Conservation (phyloP, 2,113 vertebrate genomes). For the Gadus chalcogrammus region DNA sequence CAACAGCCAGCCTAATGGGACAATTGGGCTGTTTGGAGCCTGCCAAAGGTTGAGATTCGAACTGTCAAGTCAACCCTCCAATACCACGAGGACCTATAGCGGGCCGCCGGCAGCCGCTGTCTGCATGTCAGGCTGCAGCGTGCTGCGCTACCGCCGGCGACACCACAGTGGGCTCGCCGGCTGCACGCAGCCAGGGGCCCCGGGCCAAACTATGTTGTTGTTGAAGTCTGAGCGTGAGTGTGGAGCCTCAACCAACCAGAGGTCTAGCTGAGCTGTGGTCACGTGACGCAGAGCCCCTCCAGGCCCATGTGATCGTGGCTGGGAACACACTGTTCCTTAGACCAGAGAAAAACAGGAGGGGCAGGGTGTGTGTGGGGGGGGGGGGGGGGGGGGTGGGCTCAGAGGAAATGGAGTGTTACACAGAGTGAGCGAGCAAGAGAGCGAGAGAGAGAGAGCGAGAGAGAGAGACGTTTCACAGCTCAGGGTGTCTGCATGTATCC, state of each 20-base stretch:
- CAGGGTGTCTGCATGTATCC: conserved; percentile 59
- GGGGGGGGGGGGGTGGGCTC: not conserved
- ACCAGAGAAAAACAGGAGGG: conserved; percentile 11
- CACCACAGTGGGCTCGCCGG: not conserved
- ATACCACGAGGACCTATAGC: too few species aligned
- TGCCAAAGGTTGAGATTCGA: too few species aligned
- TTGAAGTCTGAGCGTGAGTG: too few species aligned
- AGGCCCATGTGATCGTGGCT: conserved; percentile 62
- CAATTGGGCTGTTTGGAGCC: too few species aligned
- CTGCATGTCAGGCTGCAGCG: not conserved
- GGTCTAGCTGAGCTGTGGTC: conserved; percentile 1
- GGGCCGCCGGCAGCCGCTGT: not conserved
- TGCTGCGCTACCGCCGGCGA: not conserved
- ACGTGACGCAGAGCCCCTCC: conserved; percentile 58
- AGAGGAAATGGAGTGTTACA: conserved; percentile 9
- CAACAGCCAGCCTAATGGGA: too few species aligned
- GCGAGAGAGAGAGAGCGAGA: conserved; percentile 49
- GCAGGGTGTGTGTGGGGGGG: too few species aligned
- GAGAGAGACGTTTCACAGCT: conserved; percentile 44
- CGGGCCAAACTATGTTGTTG: conserved; percentile 29
- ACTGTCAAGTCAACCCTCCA: too few species aligned
- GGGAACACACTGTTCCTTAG: conserved; percentile 62
- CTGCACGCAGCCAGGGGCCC: conserved; percentile 14
- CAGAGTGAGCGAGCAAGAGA: conserved; percentile 10
- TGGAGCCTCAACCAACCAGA: too few species aligned